phyloP scores from a whole-genome alignment of 2,113 vertebrate species.

The Semicossyphus pulcher region DNA sequence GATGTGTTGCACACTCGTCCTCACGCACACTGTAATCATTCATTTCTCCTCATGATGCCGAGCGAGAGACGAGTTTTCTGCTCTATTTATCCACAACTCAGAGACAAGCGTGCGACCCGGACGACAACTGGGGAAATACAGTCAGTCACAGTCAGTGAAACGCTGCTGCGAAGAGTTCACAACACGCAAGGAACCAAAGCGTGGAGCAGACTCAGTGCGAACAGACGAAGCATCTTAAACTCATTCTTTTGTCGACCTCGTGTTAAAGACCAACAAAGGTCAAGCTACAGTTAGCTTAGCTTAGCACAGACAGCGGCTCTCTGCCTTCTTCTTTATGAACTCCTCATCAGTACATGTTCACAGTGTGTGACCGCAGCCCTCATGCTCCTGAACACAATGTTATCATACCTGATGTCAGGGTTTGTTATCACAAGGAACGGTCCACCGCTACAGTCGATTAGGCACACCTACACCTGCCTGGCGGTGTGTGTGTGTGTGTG shows the following conservation, averaged over 20 bases:
- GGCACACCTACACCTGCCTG: slow-evolving; percentile 47
- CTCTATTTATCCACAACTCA: slow-evolving; percentile 54
- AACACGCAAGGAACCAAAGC: too few species aligned
- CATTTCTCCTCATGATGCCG: slow-evolving; percentile 21
- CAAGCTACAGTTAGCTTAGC: too few species aligned
- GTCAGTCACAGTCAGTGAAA: background rate
- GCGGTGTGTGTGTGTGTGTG: slow-evolving; percentile 3
- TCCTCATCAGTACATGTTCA: slow-evolving; percentile 24
- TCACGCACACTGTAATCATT: slow-evolving; percentile 51
- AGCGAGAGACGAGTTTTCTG: slow-evolving; percentile 45
- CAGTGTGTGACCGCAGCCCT: slow-evolving; percentile 15
- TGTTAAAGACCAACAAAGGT: too few species aligned
- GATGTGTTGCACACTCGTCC: slow-evolving; percentile 32
- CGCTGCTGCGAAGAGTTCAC: too few species aligned
- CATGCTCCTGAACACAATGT: slow-evolving; percentile 41
- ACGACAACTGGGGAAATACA: background rate
- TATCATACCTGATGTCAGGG: slow-evolving; percentile 60
- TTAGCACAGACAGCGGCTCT: too few species aligned
- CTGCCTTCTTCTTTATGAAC: too few species aligned
- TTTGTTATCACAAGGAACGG: slow-evolving; percentile 53
- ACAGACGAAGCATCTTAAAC: too few species aligned
- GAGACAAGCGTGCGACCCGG: slow-evolving; percentile 5
- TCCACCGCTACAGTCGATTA: slow-evolving; percentile 19
- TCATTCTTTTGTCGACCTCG: too few species aligned
- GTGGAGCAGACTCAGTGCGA: too few species aligned